Evolutionary conservation across 2,797 vertebrate genomes (phyloP).

Genomic region (Podargus strigoides): DNA sequence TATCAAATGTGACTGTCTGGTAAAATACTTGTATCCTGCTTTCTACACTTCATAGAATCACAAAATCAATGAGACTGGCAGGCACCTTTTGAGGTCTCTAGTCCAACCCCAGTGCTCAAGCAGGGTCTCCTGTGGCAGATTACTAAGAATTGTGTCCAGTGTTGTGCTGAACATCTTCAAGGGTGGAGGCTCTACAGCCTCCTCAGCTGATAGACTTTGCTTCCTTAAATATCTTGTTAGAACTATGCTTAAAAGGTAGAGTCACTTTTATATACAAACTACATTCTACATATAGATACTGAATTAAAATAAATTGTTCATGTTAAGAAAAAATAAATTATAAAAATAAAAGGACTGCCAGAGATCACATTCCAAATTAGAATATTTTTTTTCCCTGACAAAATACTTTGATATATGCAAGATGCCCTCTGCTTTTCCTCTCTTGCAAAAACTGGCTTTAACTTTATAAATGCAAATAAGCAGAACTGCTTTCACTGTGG

Average conservation of each 20-base stretch:
- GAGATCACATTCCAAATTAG: background rate
- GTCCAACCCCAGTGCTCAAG: background rate
- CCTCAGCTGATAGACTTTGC: background rate
- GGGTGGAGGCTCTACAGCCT: background rate
- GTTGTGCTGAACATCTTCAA: background rate
- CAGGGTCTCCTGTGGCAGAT: rapidly evolving
- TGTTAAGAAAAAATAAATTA: background rate
- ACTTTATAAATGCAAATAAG: background rate
- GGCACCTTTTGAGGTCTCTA: rapidly evolving
- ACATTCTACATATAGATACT: background rate
- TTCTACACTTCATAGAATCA: background rate
- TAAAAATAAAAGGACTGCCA: background rate
- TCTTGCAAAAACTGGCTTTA: background rate
- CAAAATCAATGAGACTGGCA: background rate
- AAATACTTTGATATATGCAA: background rate
- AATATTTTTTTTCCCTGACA: background rate
- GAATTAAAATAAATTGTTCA: background rate
- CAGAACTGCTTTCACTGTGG: background rate
- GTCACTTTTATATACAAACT: background rate
- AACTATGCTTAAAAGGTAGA: background rate
- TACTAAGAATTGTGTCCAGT: background rate
- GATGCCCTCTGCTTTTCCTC: background rate
- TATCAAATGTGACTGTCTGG: background rate
- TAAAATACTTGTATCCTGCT: background rate
- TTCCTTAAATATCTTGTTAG: background rate